phyloP scores from a whole-genome alignment of 2,113 vertebrate species.

The Haliaeetus leucogaster region DNA sequence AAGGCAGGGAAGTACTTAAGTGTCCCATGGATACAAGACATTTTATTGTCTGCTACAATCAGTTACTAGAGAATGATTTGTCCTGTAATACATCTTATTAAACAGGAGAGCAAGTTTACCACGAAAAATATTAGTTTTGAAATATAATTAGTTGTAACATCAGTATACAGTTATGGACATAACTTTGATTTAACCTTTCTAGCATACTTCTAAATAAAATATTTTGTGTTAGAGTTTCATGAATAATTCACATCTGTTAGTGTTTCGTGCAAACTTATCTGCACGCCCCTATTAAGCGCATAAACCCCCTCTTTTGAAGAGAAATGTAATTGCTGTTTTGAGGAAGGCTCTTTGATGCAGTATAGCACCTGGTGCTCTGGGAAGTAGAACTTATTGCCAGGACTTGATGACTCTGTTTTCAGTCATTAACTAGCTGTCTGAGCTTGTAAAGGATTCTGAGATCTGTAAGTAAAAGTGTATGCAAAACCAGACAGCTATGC shows the following conservation, averaged over 20 bases:
- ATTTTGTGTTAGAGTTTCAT: not conserved
- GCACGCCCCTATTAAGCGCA: not conserved
- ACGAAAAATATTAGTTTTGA: not conserved
- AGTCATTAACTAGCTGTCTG: not conserved
- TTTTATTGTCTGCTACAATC: not conserved
- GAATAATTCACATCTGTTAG: not conserved
- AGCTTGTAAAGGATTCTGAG: not conserved
- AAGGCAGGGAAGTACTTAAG: not conserved
- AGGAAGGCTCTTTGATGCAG: not conserved
- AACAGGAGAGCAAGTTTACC: not conserved
- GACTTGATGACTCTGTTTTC: not conserved
- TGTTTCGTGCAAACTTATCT: not conserved
- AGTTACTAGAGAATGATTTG: not conserved
- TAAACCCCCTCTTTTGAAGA: not conserved
- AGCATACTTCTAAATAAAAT: not conserved
- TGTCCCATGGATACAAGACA: accelerated
- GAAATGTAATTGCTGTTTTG: not conserved
- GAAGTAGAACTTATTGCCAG: not conserved
- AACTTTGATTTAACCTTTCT: not conserved
- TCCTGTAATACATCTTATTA: not conserved
- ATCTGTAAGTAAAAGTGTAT: not conserved
- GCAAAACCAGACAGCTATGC: not conserved
- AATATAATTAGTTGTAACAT: not conserved
- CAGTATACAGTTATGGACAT: not conserved
- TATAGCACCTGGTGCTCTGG: not conserved